A percentile compares a stretch with the other conserved stretches of the same genome.
These are phyloP conservation scores for Eupsilia transversa DNA, from an alignment of 2,888 invertebrate species.

Conservation along the genomic window DNA sequence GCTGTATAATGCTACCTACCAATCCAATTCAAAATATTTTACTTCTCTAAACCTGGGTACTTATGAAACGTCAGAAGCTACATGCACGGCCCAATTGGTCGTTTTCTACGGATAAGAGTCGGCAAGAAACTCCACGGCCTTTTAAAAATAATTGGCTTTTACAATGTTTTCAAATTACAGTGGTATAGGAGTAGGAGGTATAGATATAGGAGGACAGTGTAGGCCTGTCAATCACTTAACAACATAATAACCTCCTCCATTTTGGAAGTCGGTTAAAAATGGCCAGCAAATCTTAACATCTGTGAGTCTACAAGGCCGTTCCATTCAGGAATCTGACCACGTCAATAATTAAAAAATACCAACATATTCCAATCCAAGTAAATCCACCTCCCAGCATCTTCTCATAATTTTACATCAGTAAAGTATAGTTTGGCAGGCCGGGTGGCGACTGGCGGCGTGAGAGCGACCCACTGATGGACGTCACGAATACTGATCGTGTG, in stretches of 20 bases:
- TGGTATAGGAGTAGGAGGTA: no score
- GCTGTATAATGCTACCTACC: not conserved
- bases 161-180: not conserved
- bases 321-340: not conserved
- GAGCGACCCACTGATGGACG: conserved; percentile 68
- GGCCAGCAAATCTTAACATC: not conserved
- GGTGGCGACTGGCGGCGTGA: conserved; percentile 59
- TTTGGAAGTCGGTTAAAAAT: no score
- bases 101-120: not conserved
- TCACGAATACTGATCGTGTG: conserved; percentile 68
- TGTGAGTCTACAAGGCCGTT: not conserved
- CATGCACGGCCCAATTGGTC: not conserved
- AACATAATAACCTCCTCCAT: no score
- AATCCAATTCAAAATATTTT: not conserved
- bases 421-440: conserved; percentile 59
- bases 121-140: no score
- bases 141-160: not conserved
- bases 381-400: conserved; percentile 21
- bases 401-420: conserved; percentile 61
- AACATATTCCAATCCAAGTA: conserved; percentile 8
- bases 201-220: no score
- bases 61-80: not conserved
- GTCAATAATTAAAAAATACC: conserved; percentile 14
- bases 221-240: not conserved
- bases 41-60: no score